Percentiles rank a stretch among this genome's conserved stretches.
Conservation (phyloP, 1,140 invertebrate genomes). For the Drosophila chauvacae region DNA sequence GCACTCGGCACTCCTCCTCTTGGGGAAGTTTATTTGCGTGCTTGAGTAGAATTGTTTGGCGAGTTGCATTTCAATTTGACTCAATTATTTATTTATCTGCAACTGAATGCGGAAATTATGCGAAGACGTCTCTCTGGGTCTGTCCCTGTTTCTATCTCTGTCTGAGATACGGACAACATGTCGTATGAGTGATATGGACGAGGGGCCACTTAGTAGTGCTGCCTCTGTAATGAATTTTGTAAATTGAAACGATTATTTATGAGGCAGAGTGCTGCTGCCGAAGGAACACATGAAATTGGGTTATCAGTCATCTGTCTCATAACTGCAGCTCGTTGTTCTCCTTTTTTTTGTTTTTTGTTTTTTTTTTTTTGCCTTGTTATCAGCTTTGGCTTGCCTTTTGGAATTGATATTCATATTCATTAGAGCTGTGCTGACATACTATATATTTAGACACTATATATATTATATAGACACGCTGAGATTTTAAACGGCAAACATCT, state of each 20-base stretch:
- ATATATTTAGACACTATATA: constrained; percentile 38
- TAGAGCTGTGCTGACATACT: constrained; percentile 41
- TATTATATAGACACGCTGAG: constrained; percentile 1
- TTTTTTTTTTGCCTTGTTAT: constrained; percentile 53
- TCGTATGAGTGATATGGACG: constrained; percentile 64
- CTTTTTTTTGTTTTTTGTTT: constrained; percentile 6
- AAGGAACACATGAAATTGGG: constrained; percentile 69
- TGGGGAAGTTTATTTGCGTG: constrained; percentile 77
- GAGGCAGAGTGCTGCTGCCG: constrained; percentile 36
- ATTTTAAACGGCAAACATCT: constrained; percentile 44
- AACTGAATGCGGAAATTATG: constrained; percentile 81
- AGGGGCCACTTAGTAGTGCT: constrained; percentile 51
- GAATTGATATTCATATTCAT: constrained; percentile 78
- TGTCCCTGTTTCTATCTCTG: constrained; percentile 4
- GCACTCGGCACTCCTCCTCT: constrained; percentile 10
- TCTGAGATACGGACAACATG: constrained; percentile 64
- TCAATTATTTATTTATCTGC: constrained; percentile 83
- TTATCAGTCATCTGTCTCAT: constrained; percentile 75
- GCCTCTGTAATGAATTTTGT: constrained; percentile 56
- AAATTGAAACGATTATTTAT: constrained; percentile 81
- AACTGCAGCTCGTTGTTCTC: constrained; percentile 51
- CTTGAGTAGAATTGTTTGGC: constrained; percentile 72
- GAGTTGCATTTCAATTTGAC: constrained; percentile 82
- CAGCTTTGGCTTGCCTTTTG: constrained; percentile 58
- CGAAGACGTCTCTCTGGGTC: constrained; percentile 35